Evolutionary conservation across 2,113 vertebrate genomes (phyloP), one percentile per base, ranked within the genome.

Genomic region (Macquaria australasica): DNA sequence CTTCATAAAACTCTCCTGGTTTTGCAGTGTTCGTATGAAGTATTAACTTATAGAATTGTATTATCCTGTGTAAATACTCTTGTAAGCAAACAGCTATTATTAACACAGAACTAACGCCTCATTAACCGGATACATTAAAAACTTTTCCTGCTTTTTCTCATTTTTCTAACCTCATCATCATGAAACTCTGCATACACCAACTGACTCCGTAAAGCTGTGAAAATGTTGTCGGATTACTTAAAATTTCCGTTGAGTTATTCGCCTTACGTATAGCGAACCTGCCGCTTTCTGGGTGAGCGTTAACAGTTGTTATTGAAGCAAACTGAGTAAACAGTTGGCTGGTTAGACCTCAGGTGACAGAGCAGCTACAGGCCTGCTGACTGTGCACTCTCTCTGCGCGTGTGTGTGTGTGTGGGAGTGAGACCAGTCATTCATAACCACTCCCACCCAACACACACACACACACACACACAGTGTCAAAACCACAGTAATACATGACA

Each of bases 291-390:
- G 77, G 28, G 7, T 59, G 56, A 85, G 60, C 23, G 53, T 60
- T 15, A 43, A 77, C 84, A 80, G 86, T 82, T 85, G 87, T 76
- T 86, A 77, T 34, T 78, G 82, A 77, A 83, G 58, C 69, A 60
- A 76, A 72, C 63, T 14, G 71, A 73, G 88, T 66, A 72, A 89
- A 88, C 88, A 89, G 81, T 79, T 55, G 82, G 73, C 75, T 62
- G 81, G 68, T 84, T 87, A 69, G 78, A 90, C 90, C 87, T 90
- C 83, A 90, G 92, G 91, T 93, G 92, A 91, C 91, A 78, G 89
- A 89, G 78, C 86, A 90, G 84, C 91, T 71, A 80, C 79, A 45
- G 87, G 82, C 69, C 88, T 86, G 92, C 91, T 93, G 92, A 92
- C 88, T 82, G 80, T 64, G 90, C 90, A 88, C 76, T 92, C 55